Conservation (phyloP, 2,888 invertebrate genomes). For the Pollenia angustigena region DNA sequence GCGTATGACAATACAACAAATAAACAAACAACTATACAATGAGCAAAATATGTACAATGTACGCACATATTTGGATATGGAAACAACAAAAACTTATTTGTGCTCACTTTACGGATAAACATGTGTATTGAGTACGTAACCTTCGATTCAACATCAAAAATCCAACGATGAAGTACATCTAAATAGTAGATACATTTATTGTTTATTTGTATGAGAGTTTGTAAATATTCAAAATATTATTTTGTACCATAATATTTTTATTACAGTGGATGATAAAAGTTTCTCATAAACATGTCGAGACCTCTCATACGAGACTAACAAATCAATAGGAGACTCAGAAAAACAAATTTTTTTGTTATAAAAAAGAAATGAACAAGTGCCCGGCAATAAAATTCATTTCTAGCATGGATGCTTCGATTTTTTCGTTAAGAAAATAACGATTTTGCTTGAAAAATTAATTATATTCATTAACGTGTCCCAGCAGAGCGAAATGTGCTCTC, state of each 20-base stretch:
- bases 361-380: too few relatives aligned
- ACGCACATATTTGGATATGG: too few relatives aligned
- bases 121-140: conserved; percentile 31
- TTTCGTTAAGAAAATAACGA: too few relatives aligned
- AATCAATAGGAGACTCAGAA: too few relatives aligned
- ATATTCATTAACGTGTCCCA: too few relatives aligned
- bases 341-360: too few relatives aligned
- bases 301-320: too few relatives aligned
- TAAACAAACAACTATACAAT: conserved; percentile 30
- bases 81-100: neutral
- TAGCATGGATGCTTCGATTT: too few relatives aligned
- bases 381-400: too few relatives aligned
- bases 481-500: too few relatives aligned
- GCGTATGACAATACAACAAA: conserved; percentile 61
- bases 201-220: neutral
- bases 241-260: neutral
- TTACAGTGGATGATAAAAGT: conserved; percentile 8
- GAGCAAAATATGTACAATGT: conserved; percentile 16
- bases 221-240: neutral
- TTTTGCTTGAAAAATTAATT: too few relatives aligned
- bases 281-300: neutral
- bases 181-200: neutral
- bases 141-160: conserved; percentile 30
- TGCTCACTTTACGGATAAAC: conserved; percentile 31
- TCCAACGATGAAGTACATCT: neutral